Evolutionary conservation across 2,797 vertebrate species (phyloP), one percentile per base, ranked within the genome.

Genomic region (Chaetodon trifasciatus): DNA sequence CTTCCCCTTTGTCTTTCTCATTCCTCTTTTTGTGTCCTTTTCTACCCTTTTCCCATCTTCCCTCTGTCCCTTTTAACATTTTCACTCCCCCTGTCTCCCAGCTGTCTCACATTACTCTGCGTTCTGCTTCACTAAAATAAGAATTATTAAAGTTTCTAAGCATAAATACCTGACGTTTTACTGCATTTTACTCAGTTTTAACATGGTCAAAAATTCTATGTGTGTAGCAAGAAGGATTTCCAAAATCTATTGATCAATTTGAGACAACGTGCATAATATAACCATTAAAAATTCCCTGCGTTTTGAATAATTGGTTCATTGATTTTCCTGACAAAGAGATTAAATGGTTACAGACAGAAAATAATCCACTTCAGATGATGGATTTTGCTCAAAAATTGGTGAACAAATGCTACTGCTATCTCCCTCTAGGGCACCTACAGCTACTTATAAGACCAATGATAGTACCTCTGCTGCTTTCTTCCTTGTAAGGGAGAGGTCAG

Each of bases 401-500:
- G 21, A 23, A 8, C 12, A 37, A 28, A 37, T 32, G 19, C 13
- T 42, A 5, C 40, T 32, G n/a, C 17, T 35, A 12, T 44, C 32
- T 16, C 23, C 44, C 10, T 13, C 42, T 35, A 21, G 1, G 21
- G 11, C 37, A 19, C 1, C 49, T 24, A 12, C 28, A n/a, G 15
- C 11, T 13, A 23, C 7, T 67, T n/a, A 58, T 1, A 23, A 19
- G 47, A 46, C 46, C 35, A 1, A 37, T n/a, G 9, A 39, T 58
- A 21, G 16, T 11, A 2, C 9, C 21, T 44, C 37, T 35, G 6
- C 5, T 37, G 19, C 37, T 56, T n/a, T 47, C 32, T 5, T 37
- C 8, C 44, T 47, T 47, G 24, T 12, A 60, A 52, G 61, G 16
- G 32, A 53, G 5, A n/a, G 5, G 69, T 78, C 67, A 79, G 4